Conservation (phyloP, 2,113 vertebrate genomes). For the Equus quagga region DNA sequence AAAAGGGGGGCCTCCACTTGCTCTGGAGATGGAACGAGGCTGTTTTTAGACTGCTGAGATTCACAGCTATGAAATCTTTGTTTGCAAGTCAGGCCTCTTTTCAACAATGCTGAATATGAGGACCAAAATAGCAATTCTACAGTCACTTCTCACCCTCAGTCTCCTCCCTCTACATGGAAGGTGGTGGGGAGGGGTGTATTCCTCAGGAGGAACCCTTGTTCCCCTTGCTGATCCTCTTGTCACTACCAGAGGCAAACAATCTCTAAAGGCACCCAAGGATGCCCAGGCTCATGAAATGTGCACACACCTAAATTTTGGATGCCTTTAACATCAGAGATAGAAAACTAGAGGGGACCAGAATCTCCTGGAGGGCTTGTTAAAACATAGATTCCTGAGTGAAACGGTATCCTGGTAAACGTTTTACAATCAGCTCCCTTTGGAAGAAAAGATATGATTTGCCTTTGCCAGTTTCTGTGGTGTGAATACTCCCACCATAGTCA, state of each 20-base stretch:
- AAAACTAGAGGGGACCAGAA: background rate
- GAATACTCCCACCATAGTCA: background rate
- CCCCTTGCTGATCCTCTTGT: background rate
- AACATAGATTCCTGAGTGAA: background rate
- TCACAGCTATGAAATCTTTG: slow-evolving; percentile 29
- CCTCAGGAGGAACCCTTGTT: background rate
- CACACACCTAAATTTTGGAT: background rate
- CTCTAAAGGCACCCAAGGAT: background rate
- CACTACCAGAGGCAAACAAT: background rate
- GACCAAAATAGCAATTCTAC: slow-evolving; percentile 35
- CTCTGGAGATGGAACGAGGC: slow-evolving; percentile 53
- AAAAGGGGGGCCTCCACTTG: background rate
- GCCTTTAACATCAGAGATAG: background rate
- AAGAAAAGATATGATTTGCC: slow-evolving; percentile 26
- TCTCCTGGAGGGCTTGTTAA: slow-evolving; percentile 26
- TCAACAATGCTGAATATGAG: background rate
- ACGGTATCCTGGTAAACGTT: slow-evolving; percentile 12
- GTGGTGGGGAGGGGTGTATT: background rate
- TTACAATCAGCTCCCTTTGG: background rate
- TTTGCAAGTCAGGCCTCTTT: slow-evolving; percentile 50
- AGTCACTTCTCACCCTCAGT: background rate
- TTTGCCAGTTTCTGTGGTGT: slow-evolving; percentile 56
- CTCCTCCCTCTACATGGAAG: background rate
- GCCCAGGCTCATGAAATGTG: background rate
- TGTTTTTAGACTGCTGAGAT: slow-evolving; percentile 51